Evolutionary conservation across 1,140 invertebrate species (phyloP).

Genomic region (Hetaerina americana): DNA sequence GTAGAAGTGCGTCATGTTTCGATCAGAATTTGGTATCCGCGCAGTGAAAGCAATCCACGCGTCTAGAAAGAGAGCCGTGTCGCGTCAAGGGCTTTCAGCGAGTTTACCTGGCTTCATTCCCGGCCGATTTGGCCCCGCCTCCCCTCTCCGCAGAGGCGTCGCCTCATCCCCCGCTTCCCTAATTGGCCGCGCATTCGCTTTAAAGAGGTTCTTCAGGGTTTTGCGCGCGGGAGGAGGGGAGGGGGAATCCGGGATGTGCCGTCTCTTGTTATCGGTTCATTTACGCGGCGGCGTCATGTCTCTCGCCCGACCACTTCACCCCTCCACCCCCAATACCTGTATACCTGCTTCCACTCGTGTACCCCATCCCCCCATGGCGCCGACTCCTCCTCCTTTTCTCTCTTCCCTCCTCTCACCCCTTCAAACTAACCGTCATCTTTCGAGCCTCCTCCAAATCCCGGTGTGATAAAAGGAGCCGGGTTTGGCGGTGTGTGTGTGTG

Average conservation of each 20-base stretch:
- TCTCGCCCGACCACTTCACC: neutral
- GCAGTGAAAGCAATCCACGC: no score
- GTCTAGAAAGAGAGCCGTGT: no score
- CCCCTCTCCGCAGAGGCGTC: neutral
- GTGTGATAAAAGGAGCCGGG: neutral
- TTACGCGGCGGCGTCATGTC: neutral
- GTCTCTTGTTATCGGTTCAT: neutral
- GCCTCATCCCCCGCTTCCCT: neutral
- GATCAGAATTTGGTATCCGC: no score
- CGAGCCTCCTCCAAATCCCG: neutral
- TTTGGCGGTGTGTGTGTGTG: no score
- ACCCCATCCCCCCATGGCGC: slow-evolving; percentile 5
- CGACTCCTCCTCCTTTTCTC: neutral
- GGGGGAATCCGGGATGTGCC: neutral
- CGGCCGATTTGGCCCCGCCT: no score
- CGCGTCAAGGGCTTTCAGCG: no score
- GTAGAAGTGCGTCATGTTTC: no score
- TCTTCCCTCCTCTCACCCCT: neutral
- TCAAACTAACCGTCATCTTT: neutral
- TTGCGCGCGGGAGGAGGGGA: neutral
- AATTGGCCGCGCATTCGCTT: neutral
- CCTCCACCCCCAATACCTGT: slow-evolving; percentile 4
- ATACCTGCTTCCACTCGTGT: slow-evolving; percentile 8
- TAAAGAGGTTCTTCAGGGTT: no score
- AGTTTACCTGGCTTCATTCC: no score